Evolutionary conservation across 2,797 vertebrate species (phyloP), one percentile per base, ranked within the genome.

Genomic region (Anguilla megastoma): DNA sequence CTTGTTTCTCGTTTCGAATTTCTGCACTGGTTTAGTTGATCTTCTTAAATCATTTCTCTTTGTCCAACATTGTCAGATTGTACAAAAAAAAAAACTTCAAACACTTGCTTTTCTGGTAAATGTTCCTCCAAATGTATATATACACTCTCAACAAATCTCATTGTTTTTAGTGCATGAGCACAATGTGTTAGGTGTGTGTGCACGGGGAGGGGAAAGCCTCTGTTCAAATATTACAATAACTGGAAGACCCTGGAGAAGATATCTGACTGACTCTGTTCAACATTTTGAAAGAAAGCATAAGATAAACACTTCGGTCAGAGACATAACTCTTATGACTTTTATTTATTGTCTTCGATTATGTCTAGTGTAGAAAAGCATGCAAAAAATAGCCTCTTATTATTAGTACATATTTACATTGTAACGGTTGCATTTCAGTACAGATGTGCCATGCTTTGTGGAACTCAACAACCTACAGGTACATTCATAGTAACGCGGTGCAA

Each of bases 351-450:
- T 93, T 92, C 92, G 91, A 92, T 95, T 93, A 90, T 92, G 93
- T 95, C 92, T 93, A 95, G 90, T 94, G 95, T 95, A 97, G 95
- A 98, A 97, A 98, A 95, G 96, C 97, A 98, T 98, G 97, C 97
- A 96, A 97, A 98, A 94, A 98, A 98, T 97, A 97, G 95, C 95
- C 91, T 97, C 95, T 97, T 96, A 96, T 92, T 96, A 95, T 96
- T 93, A 91, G 94, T 97, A 98, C 96, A 98, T 97, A 98, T 98
- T 96, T 98, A 98, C 97, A 98, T 91, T 50, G 93, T 90, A 94
- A 95, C 83, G 93, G 93, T 92, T 95, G 92, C 88, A 84, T 93
- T 92, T 96, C 94, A 87, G 91, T 90, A 91, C 90, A 90, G 92
- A 92, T 90, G 91, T 92, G 93, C 92, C 96, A 97, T 97, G 97